phyloP scores from a whole-genome alignment of 2,888 invertebrate genomes.

The Laspeyria flexula region DNA sequence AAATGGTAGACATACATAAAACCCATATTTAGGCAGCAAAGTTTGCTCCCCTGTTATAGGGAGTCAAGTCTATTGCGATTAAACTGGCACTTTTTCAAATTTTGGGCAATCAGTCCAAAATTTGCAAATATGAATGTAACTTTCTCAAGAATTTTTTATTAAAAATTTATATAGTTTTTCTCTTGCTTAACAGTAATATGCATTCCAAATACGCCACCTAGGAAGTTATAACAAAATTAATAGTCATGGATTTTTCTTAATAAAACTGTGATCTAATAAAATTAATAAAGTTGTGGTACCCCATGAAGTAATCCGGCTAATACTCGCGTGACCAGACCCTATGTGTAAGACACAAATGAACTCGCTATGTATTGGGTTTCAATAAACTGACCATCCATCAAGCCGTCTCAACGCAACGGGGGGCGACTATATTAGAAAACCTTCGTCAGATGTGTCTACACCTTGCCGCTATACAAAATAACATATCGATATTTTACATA shows the following conservation, averaged over 20 bases:
- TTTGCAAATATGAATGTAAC: too few relatives aligned
- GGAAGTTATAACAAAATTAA: too few relatives aligned
- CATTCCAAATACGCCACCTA: too few relatives aligned
- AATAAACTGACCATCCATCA: constrained; percentile 83
- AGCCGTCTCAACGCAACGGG: constrained; percentile 75
- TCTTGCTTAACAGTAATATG: too few relatives aligned
- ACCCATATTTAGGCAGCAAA: too few relatives aligned
- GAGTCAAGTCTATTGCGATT: too few relatives aligned
- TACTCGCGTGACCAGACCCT: constrained; percentile 72
- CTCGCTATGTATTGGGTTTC: constrained; percentile 78
- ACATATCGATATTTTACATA: constrained; percentile 13
- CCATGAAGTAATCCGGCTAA: constrained; percentile 61
- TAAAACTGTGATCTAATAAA: constrained; percentile 3
- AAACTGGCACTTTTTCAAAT: too few relatives aligned
- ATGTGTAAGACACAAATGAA: constrained; percentile 53
- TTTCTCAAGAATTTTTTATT: too few relatives aligned
- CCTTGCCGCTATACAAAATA: constrained; percentile 35
- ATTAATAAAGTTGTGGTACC: constrained; percentile 62
- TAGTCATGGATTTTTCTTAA: background rate
- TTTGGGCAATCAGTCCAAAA: too few relatives aligned
- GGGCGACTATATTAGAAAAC: constrained; percentile 83
- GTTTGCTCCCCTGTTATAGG: too few relatives aligned
- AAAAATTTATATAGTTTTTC: too few relatives aligned
- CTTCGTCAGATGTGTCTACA: constrained; percentile 69
- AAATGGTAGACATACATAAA: too few relatives aligned